Conservation (phyloP, 1,140 invertebrate species). For the Phortica variegata region DNA sequence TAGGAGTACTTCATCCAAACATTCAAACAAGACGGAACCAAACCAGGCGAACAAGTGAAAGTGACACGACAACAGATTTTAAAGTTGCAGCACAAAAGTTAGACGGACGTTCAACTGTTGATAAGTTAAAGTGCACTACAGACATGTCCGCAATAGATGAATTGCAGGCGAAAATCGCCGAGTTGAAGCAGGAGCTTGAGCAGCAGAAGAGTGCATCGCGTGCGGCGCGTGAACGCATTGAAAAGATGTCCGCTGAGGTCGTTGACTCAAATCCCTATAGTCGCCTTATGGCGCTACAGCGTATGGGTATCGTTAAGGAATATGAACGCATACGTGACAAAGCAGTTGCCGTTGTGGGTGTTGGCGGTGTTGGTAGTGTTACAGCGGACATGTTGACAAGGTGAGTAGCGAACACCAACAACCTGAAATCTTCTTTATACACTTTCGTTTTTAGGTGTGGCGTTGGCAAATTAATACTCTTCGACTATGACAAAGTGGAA, state of each 20-base stretch:
- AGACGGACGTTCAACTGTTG: not conserved
- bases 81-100: slow-evolving; percentile 4
- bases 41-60: slow-evolving; percentile 33
- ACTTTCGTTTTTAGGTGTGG: slow-evolving; percentile 72
- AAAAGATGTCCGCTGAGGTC: slow-evolving; percentile 86
- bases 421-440: not conserved
- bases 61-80: slow-evolving; percentile 52
- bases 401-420: slow-evolving; percentile 11
- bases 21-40: no score
- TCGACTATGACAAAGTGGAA: slow-evolving; percentile 99
- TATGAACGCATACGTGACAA: slow-evolving; percentile 94
- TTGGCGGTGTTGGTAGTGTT: slow-evolving; percentile 98
- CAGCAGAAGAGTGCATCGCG: slow-evolving; percentile 23
- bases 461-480: slow-evolving; percentile 94
- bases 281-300: slow-evolving; percentile 96
- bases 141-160: slow-evolving; percentile 48
- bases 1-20: no score
- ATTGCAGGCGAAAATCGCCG: slow-evolving; percentile 45
- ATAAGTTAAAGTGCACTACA: not conserved
- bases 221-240: slow-evolving; percentile 65
- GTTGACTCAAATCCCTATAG: slow-evolving; percentile 99
- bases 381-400: slow-evolving; percentile 97
- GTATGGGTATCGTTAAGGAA: slow-evolving; percentile 99
- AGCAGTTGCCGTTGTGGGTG: slow-evolving; percentile 93
- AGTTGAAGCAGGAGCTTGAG: slow-evolving; percentile 43